Percentiles rank a stretch among this genome's conserved stretches.
phyloP scores from a whole-genome alignment of 2,113 vertebrate genomes.

The Trogon surrucura region DNA sequence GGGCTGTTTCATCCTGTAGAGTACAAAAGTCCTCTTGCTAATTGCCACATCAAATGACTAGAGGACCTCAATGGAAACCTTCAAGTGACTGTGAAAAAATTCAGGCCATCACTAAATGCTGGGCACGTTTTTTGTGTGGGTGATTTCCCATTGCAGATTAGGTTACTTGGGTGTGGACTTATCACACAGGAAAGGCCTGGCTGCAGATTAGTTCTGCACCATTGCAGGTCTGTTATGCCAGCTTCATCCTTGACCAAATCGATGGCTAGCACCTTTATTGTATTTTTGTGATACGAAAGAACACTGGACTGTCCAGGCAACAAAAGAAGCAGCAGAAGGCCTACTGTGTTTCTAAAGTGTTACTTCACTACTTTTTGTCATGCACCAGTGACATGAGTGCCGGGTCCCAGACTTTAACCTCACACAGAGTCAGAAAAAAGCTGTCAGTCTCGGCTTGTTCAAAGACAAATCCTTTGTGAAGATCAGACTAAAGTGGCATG shows the following conservation, averaged over 20 bases:
- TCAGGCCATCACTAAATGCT: constrained; percentile 67
- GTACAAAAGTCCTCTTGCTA: constrained; percentile 86
- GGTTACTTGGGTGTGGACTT: constrained; percentile 75
- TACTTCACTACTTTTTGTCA: constrained; percentile 76
- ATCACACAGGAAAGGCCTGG: constrained; percentile 80
- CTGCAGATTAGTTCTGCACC: constrained; percentile 87
- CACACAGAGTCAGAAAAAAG: constrained; percentile 76
- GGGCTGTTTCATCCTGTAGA: constrained; percentile 77
- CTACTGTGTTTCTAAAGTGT: constrained; percentile 76
- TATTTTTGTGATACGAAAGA: constrained; percentile 75
- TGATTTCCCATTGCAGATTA: constrained; percentile 79
- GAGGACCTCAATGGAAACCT: constrained; percentile 78
- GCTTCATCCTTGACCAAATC: constrained; percentile 80
- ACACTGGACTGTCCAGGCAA: constrained; percentile 70
- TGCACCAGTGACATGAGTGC: constrained; percentile 81
- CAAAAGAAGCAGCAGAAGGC: constrained; percentile 59
- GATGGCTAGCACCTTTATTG: constrained; percentile 79
- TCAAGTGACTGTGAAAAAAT: constrained; percentile 79
- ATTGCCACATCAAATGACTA: constrained; percentile 92
- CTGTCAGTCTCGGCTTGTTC: constrained; percentile 82
- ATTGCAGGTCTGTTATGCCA: constrained; percentile 82
- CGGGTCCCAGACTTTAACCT: constrained; percentile 60
- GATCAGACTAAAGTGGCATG: constrained; percentile 76
- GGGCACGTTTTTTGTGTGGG: constrained; percentile 61
- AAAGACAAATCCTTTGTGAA: constrained; percentile 79